Base-by-base conservation (phyloP, 2,113 vertebrate species). In the Atherinomorus stipes region DNA sequence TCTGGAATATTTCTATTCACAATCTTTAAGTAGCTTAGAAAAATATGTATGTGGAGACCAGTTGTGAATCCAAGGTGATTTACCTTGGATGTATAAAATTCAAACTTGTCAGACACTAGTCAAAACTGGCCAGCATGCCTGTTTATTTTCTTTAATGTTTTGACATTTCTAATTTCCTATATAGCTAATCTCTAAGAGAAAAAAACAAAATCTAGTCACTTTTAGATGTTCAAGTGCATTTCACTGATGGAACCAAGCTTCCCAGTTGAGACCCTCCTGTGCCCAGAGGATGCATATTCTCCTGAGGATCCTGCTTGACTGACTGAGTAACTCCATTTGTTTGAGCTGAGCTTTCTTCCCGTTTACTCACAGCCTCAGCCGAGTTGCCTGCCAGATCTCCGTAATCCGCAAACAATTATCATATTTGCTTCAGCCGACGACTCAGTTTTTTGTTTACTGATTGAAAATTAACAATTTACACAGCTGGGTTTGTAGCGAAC, bases 391-490 rank as follows among this genome's bases (percentile, higher is more conserved):
- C 87, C 89, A 86, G 83, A 91, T 92, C 90, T 87, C 88, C 70
- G 84, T 93, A 93, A 93, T 93, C 92, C 89, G 80, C 90, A 93
- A 93, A 93, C 90, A 93, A 90, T 91, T 90, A 90, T 91, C 90
- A 91, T 91, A 92, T 93, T 93, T 93, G 91, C 87, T 89, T 92
- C 81, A 74, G 83, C 53, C 81, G 89, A 92, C 73, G 34, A 88
- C 84, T 91, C 86, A 71, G 83, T 74, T 88, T 90, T 89, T 85
- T 91, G 90, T 93, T 93, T 90, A 89, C 90, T 71, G 80, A 92
- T 84, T 88, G 72, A 88, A 89, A 92, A 91, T 92, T 83, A 90
- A 91, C 90, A 91, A 91, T 92, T 91, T 92, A 81, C 90, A 91
- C 90, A 91, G 92, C 90, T 92, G 90, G 86, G 73, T 81, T 87